Conservation (phyloP, 2,888 invertebrate genomes). For the Spicauda simplicius region DNA sequence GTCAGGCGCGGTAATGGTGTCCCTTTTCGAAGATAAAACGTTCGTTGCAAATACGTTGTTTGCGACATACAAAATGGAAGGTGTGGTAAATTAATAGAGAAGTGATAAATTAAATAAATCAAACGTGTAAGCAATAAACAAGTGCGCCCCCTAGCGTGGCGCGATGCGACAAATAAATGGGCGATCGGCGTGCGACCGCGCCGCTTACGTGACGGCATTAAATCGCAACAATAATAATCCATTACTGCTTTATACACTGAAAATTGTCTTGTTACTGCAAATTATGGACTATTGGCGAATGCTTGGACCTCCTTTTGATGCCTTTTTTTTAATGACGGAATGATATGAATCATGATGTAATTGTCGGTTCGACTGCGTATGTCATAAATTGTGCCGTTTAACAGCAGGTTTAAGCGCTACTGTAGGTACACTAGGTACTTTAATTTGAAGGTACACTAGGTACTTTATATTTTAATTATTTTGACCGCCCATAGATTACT, state of each 20-base stretch:
- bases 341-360: no score
- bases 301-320: no score
- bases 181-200: constrained; percentile 53
- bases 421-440: no score
- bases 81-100: constrained; percentile 38
- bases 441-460: no score
- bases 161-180: constrained; percentile 59
- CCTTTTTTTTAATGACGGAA: no score
- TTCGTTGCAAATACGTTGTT: constrained; percentile 9
- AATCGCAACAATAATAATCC: constrained; percentile 44
- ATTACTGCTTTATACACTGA: constrained; percentile 34
- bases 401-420: no score
- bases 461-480: no score
- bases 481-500: no score
- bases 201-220: constrained; percentile 58
- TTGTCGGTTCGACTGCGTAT: no score
- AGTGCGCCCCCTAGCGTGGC: constrained; percentile 55
- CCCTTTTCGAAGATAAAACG: constrained; percentile 21
- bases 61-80: constrained; percentile 34
- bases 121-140: constrained; percentile 64
- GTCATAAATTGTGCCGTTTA: no score
- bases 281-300: constrained; percentile 16
- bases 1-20: constrained; percentile 55
- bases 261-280: constrained; percentile 34
- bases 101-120: constrained; percentile 59